Evolutionary conservation across 2,888 invertebrate species (phyloP), one percentile per base, ranked within the genome.

Genomic region (Micropterix aruncella): DNA sequence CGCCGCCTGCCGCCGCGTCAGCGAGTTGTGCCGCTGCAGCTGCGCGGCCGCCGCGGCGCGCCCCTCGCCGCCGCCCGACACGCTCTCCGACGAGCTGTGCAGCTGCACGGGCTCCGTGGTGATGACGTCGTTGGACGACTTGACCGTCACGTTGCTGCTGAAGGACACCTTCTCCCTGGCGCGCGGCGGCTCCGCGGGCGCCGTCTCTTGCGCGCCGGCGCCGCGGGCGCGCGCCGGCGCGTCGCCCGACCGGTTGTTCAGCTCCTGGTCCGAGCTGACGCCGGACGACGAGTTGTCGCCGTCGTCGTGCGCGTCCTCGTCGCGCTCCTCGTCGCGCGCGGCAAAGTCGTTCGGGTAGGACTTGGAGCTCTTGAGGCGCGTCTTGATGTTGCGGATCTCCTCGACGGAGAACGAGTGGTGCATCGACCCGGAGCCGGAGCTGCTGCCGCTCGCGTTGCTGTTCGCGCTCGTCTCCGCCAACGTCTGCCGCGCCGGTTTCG

Each of bases 221-320:
- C 14, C 7, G 14, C 14, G 7, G 19, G 37, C 40, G 42, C 37
- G 38, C 38, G 18, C 7, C 19, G 41, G 19, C 41, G 36, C 39
- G 38, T 38, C 43, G 43, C 19, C 46, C 37, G 16, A 16, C 36
- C 9, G 12, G 43, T 54, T 52, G 42, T 54, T 27, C 16, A 79
- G 66, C 53, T 83, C 89, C 61, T 90, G 89, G 64, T 90, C 90
- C 41, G 87, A 87, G 51, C 88, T 88, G 1, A 90, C 89, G 16
- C 89, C 89, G 18, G 88, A 87, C 3, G 89, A 88, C 51, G 89
- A 87, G 64, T 89, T 89, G 63, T 90, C 90, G 41, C 85, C 86
- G 63, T 89, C 89, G 66, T 86, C 87, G 4, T 73, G 63, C 47
- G 67, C 55, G 27, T 50, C 70, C 40, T 52, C 61, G n/a, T 52